Percentiles rank a stretch among this genome's conserved stretches.
These are phyloP conservation scores for Leptodactylus fallax DNA, from an alignment of 2,797 vertebrate species.

Conservation along the genomic window DNA sequence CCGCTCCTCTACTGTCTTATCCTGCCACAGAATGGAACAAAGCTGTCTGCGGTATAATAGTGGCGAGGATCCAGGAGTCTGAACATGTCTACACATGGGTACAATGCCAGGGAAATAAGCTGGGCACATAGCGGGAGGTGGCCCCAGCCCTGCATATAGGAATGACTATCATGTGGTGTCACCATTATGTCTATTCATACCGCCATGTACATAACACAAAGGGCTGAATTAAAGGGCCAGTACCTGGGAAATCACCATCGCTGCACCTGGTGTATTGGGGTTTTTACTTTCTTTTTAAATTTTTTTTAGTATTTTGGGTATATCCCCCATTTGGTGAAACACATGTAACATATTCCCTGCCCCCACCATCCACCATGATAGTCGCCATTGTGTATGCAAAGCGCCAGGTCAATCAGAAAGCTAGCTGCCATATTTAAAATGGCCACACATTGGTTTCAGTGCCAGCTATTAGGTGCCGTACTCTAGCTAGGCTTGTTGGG, in stretches of 20 bases:
- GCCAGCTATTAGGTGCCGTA: too few species aligned
- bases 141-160: background rate
- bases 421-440: too few species aligned
- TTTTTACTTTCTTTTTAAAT: too few species aligned
- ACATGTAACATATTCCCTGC: background rate
- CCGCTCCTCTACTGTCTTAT: background rate
- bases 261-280: background rate
- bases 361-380: too few species aligned
- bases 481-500: too few species aligned
- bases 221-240: background rate
- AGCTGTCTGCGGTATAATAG: background rate
- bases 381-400: too few species aligned
- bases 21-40: background rate
- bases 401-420: too few species aligned
- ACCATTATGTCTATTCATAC: background rate
- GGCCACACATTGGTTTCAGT: too few species aligned
- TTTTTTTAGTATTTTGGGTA: background rate
- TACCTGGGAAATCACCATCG: background rate
- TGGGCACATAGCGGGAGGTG: background rate
- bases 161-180: background rate
- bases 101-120: background rate
- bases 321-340: too few species aligned
- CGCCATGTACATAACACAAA: too few species aligned
- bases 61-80: background rate
- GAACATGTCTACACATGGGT: background rate